These are phyloP conservation scores for Netelia melanura DNA, from an alignment of 2,888 invertebrate species.

Conservation along the genomic window DNA sequence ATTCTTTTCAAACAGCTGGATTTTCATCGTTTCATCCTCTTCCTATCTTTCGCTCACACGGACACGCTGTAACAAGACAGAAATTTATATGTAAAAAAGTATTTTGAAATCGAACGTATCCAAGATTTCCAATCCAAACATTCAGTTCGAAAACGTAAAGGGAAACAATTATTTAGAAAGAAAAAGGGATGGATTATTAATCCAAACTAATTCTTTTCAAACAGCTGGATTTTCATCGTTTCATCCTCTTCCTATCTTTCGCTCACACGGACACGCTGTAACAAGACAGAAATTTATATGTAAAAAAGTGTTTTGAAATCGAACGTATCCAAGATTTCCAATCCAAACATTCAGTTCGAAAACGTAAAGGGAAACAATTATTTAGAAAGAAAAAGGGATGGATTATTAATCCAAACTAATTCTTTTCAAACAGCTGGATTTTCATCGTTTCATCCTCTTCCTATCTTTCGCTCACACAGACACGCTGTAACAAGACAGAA, in stretches of 20 bases:
- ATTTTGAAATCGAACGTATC: constrained; percentile 9
- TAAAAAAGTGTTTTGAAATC: constrained; percentile 18
- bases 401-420: constrained; percentile 18
- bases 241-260: background rate
- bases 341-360: background rate
- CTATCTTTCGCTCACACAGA: too few relatives aligned
- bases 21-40: constrained; percentile 6
- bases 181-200: background rate
- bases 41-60: too few relatives aligned
- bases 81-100: constrained; percentile 9
- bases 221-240: constrained; percentile 11
- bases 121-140: background rate
- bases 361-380: background rate
- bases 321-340: constrained; percentile 13
- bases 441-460: background rate
- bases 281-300: background rate
- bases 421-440: constrained; percentile 19
- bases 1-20: constrained; percentile 18
- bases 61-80: background rate
- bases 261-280: too few relatives aligned
- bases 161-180: background rate
- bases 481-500: background rate
- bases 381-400: background rate
- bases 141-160: too few relatives aligned
- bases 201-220: constrained; percentile 24